Conservation (phyloP, 1,140 invertebrate genomes). For the Drosophila oshimai region DNA sequence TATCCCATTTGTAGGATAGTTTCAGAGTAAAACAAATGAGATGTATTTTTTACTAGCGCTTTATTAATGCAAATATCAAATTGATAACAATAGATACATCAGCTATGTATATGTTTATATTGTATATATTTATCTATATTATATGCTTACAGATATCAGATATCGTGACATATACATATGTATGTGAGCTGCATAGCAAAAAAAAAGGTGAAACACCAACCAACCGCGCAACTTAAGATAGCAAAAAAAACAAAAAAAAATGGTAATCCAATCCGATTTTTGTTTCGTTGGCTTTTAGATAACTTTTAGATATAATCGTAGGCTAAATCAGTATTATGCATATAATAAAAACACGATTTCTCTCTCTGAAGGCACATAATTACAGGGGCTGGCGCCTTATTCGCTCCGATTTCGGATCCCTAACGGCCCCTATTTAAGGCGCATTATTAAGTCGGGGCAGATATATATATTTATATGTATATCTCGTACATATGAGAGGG, state of each 20-base stretch:
- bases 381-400: slow-evolving; percentile 53
- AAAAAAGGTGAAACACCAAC: slow-evolving; percentile 51
- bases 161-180: slow-evolving; percentile 42
- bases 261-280: slow-evolving; percentile 8
- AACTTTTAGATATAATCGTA: slow-evolving; percentile 26
- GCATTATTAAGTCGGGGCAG: slow-evolving; percentile 16
- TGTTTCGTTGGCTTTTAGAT: slow-evolving; percentile 43
- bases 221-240: slow-evolving; percentile 69
- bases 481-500: background rate
- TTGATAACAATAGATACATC: slow-evolving; percentile 77
- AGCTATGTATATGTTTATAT: slow-evolving; percentile 45
- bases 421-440: slow-evolving; percentile 14
- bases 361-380: slow-evolving; percentile 71
- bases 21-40: background rate
- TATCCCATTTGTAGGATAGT: no score
- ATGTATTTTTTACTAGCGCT: slow-evolving; percentile 57
- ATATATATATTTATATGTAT: background rate
- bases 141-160: slow-evolving; percentile 49
- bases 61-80: slow-evolving; percentile 77
- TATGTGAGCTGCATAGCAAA: slow-evolving; percentile 28
- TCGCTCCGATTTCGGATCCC: slow-evolving; percentile 13
- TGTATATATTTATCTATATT: slow-evolving; percentile 30
- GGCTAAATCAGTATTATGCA: slow-evolving; percentile 31
- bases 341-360: slow-evolving; percentile 46
- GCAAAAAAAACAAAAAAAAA: slow-evolving; percentile 39